phyloP scores from a whole-genome alignment of 1,140 invertebrate species.

The Aphaenogaster ashmeadi region DNA sequence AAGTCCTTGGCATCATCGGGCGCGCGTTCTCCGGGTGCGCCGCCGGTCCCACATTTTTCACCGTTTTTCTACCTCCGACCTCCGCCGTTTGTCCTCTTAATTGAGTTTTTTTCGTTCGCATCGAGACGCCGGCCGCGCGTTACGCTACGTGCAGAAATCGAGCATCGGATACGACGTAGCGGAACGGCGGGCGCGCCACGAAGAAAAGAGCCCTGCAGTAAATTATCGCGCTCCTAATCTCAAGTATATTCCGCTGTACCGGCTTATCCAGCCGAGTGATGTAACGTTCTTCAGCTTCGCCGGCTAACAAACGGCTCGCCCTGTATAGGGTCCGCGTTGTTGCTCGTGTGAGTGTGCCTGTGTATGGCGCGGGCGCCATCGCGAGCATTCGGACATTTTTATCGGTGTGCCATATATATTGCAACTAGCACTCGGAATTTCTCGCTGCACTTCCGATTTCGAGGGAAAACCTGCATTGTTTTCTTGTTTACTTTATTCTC shows the following conservation, averaged over 20 bases:
- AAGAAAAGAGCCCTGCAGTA: slow-evolving; percentile 67
- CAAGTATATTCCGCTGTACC: slow-evolving; percentile 68
- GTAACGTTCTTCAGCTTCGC: slow-evolving; percentile 50
- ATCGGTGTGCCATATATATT: slow-evolving; percentile 50
- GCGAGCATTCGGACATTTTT: slow-evolving; percentile 45
- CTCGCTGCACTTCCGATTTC: slow-evolving; percentile 56
- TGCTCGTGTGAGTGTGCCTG: neutral
- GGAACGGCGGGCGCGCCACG: slow-evolving; percentile 35
- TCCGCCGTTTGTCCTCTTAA: slow-evolving; percentile 75
- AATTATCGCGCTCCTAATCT: slow-evolving; percentile 74
- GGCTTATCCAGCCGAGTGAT: slow-evolving; percentile 55
- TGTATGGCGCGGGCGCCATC: slow-evolving; percentile 16
- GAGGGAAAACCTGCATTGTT: slow-evolving; percentile 27
- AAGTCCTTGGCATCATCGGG: slow-evolving; percentile 58
- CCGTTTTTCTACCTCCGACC: slow-evolving; percentile 57
- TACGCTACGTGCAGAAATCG: slow-evolving; percentile 40
- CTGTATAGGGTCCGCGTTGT: neutral
- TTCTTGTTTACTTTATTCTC: slow-evolving; percentile 37
- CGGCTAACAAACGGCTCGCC: slow-evolving; percentile 48
- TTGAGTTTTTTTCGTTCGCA: slow-evolving; percentile 73
- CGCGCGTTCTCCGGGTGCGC: slow-evolving; percentile 6
- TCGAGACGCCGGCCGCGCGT: slow-evolving; percentile 50
- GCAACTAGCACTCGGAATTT: slow-evolving; percentile 37
- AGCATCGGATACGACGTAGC: slow-evolving; percentile 34
- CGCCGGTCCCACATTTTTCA: slow-evolving; percentile 67